Percentiles rank a stretch among this genome's conserved stretches.
phyloP scores from a whole-genome alignment of 2,113 vertebrate species.

The Pheucticus melanocephalus region DNA sequence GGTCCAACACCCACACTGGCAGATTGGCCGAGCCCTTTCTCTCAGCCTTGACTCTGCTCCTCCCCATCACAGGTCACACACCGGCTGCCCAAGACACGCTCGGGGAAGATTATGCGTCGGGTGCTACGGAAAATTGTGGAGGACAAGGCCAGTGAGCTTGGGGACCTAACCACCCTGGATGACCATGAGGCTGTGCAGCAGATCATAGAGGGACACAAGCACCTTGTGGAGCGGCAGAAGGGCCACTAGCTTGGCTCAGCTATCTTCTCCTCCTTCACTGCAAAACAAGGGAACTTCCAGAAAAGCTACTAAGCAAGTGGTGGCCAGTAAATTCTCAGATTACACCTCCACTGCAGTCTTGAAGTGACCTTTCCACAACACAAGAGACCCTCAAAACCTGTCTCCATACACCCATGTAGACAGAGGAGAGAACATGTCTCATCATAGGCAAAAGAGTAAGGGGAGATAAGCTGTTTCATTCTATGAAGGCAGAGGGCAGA shows the following conservation, averaged over 20 bases:
- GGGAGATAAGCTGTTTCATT: not conserved
- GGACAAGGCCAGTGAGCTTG: conserved; percentile 64
- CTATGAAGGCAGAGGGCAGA: not conserved
- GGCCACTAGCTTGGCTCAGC: not conserved
- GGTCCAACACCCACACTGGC: too few relatives aligned
- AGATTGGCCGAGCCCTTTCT: not conserved
- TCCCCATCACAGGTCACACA: conserved; percentile 44
- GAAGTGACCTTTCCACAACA: not conserved
- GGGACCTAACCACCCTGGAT: conserved; percentile 80
- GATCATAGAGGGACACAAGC: conserved; percentile 65
- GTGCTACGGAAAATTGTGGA: conserved; percentile 80
- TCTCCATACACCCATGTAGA: not conserved
- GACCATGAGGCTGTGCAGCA: conserved; percentile 71
- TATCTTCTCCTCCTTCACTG: not conserved
- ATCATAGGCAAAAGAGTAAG: not conserved
- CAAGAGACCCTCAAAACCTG: not conserved
- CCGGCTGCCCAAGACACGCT: conserved; percentile 79
- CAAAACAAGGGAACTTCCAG: not conserved
- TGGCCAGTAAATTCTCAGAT: not conserved
- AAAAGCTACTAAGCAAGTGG: not conserved
- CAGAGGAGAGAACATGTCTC: not conserved
- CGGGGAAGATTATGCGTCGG: conserved; percentile 80
- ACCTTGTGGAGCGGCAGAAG: conserved; percentile 9
- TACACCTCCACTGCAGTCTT: accelerated
- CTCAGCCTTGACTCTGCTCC: not conserved